Percentiles rank a stretch among this genome's conserved stretches.
Conservation (phyloP, 2,888 invertebrate species). For the Habroteleia sp. region DNA sequence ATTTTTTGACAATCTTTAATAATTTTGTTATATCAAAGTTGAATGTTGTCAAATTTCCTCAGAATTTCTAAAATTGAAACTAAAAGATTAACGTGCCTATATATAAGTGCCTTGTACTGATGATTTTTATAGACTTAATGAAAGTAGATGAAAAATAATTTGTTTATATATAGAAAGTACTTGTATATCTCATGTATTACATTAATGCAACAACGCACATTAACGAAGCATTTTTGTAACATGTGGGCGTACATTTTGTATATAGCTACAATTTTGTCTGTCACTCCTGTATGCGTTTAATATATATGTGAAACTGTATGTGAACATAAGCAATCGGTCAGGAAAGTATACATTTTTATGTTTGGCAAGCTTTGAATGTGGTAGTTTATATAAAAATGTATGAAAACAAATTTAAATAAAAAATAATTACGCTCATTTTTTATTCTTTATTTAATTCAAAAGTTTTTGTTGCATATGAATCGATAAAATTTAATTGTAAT, state of each 20-base stretch:
- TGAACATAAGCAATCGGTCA: constrained; percentile 1
- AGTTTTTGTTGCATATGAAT: too few species aligned
- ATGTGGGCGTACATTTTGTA: constrained; percentile 23
- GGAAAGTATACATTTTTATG: constrained; percentile 2
- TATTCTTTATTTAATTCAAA: too few species aligned
- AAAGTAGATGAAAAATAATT: constrained; percentile 14
- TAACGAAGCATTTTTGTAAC: constrained; percentile 16
- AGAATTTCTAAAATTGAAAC: not conserved
- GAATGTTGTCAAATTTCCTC: constrained; percentile 2
- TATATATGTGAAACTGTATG: constrained; percentile 41
- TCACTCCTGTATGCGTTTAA: constrained; percentile 14
- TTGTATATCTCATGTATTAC: constrained; percentile 11
- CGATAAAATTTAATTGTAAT: too few species aligned
- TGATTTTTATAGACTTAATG: constrained; percentile 27
- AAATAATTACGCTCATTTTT: not conserved
- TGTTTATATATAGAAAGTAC: too few species aligned
- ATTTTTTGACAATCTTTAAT: constrained; percentile 22
- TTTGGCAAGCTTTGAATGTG: constrained; percentile 4
- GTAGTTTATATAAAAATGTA: constrained; percentile 10
- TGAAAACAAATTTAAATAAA: not conserved
- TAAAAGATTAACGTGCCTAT: constrained; percentile 24
- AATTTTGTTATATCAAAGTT: constrained; percentile 1
- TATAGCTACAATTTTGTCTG: constrained; percentile 28
- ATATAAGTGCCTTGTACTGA: constrained; percentile 37
- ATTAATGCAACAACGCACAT: constrained; percentile 3